A percentile compares a stretch with the other conserved stretches of the same genome.
Evolutionary conservation across 2,113 vertebrate species (phyloP).

Genomic region (Cheirogaleus medius): DNA sequence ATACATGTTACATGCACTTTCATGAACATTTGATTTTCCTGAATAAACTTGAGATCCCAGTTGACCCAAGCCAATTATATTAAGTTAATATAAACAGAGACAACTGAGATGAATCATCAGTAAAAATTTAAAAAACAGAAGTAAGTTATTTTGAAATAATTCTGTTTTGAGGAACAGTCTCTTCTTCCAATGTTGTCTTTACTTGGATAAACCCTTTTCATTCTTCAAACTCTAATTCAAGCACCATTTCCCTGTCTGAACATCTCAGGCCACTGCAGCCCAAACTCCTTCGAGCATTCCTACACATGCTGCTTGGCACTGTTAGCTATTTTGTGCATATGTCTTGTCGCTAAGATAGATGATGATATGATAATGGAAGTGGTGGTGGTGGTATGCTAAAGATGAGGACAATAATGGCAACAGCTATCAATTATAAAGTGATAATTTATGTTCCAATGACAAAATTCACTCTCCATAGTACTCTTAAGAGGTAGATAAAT

Average conservation of each 20-base stretch:
- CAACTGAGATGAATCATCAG: background rate
- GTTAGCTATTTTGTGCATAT: background rate
- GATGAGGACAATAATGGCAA: background rate
- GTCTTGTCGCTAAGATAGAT: background rate
- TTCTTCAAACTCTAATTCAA: constrained; percentile 2
- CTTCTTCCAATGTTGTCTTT: background rate
- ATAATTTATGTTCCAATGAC: background rate
- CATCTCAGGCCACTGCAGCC: background rate
- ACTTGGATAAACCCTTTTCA: background rate
- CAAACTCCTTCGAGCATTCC: background rate
- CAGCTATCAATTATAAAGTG: background rate
- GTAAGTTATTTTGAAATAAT: background rate
- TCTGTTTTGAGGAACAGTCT: background rate
- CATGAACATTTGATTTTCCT: constrained; percentile 11
- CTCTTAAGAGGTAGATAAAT: background rate
- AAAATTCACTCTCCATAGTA: background rate
- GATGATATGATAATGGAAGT: background rate
- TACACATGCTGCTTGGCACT: background rate
- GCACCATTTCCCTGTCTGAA: background rate
- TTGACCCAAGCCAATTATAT: background rate
- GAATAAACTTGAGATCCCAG: background rate
- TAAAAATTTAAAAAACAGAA: background rate
- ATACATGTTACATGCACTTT: background rate
- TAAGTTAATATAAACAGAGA: background rate
- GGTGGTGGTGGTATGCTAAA: background rate